Base-by-base conservation (phyloP, 92 coral and sea anemone species). In the Phenganax marumi region DNA sequence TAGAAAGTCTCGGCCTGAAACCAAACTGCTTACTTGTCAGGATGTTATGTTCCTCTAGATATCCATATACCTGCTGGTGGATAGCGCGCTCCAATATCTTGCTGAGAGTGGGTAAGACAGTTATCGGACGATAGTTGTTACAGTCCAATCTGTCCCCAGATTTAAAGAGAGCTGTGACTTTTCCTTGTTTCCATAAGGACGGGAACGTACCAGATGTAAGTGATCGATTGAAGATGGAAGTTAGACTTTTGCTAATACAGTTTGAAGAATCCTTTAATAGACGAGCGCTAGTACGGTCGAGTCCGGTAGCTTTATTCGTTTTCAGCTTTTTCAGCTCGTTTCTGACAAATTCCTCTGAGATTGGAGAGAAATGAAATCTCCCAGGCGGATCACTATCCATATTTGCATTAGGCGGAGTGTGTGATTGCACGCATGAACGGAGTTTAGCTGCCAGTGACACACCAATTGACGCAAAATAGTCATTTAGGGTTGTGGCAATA, bases 251-350 rank as follows among this genome's bases (percentile, higher is more conserved):
- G 69, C 65, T 51, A 26, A 69, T 81, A 63, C n/a, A 54, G 25
- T 17, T 8, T 6, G 63, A 54, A 58, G 87, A 84, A 22, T 84
- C 84, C 24, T 84, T 84, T 17, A 76, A 24, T n/a, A 84, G 78
- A 69, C 79, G 79, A 12, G 66, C 78, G 12, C 65, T n/a, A 22
- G 8, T 84, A 19, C 46, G 60, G 60, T 78, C 87, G 19, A 84
- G 85, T 48, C 88, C 84, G 24, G 48, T 76, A 5, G 88, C 84
- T 70, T 84, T 84, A 50, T 84, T 84, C 21, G 88, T 53, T 39
- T 66, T 76, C 13, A 84, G 65, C 4, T 50, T 39, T 47, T 52
- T 84, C 22, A 84, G 78, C 9, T 70, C 60, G 12, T 78, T 84
- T 24, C 10, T 0, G 16, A 84, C 88, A 84, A 84, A 77, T n/a